Base-by-base conservation (phyloP, 2,797 vertebrate species). In the Vespertilio murinus region DNA sequence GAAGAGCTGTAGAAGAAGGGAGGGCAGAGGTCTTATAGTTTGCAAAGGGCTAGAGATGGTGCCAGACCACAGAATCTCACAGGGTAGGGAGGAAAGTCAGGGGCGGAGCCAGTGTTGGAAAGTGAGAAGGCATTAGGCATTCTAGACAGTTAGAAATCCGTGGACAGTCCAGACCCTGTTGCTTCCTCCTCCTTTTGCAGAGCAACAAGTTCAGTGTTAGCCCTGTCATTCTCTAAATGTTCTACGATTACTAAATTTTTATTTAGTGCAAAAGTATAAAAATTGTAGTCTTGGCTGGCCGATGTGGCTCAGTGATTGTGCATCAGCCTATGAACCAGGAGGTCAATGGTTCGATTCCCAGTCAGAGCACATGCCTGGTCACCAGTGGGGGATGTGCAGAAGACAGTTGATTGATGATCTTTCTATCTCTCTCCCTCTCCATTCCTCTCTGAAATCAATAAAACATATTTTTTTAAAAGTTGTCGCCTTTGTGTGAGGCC, bases 221-320 rank as follows among this genome's bases (percentile, higher is more conserved):
- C n/a, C 52, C 14, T 90, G 13, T n/a, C 52, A 28, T 42, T 93
- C 80, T 83, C 30, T 87, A 33, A 56, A 7, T 93, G 73, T 91
- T 93, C 52, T 52, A 64, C 2, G 75, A 61, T 73, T 81, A 64
- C 10, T 70, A 14, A 30, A 70, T 90, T 92, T 73, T 75, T 65
- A 45, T 40, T 81, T 16, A n/a, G 28, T 86, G 40, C 59, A 22
- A 30, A 92, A 73, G 67, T 79, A 1, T 73, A 74, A 86, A 86
- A 65, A 38, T 84, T 65, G 35, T 80, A 85, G 56, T 20, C 64
- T 90, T 77, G 59, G 28, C 59, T 30, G 13, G 59, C 28, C 6
- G 6, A 28, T 14, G 59, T 30, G 12, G 59, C 59, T 61, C 59
- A 61, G 59, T 61, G 59, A 61, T 61, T 61, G 59, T 30, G 59